Evolutionary conservation across 2,888 invertebrate species (phyloP).

Genomic region (Tuberolachnus salignus): DNA sequence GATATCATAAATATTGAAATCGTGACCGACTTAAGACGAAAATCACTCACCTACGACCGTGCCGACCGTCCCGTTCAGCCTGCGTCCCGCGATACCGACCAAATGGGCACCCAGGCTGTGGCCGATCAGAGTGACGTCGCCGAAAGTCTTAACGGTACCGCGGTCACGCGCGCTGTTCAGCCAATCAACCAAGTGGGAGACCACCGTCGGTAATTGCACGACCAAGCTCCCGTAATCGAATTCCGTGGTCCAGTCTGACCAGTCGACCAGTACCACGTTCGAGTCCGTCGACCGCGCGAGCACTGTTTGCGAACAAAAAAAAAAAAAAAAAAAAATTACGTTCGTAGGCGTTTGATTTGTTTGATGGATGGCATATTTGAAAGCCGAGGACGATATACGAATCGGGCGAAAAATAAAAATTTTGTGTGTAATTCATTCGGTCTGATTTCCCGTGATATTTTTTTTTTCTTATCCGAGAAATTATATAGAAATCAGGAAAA

Average conservation of each 20-base stretch:
- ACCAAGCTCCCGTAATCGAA: slow-evolving; percentile 25
- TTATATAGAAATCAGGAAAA: too few relatives aligned
- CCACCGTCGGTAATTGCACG: slow-evolving; percentile 13
- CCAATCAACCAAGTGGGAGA: slow-evolving; percentile 21
- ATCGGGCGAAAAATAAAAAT: too few relatives aligned
- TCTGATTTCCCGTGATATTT: too few relatives aligned
- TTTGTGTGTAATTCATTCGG: too few relatives aligned
- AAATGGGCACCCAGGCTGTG: slow-evolving; percentile 57
- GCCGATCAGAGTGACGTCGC: slow-evolving; percentile 46
- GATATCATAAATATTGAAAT: background rate
- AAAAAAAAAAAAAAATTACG: too few relatives aligned
- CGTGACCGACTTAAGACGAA: background rate
- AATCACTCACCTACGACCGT: slow-evolving; percentile 24
- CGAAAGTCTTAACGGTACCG: slow-evolving; percentile 5
- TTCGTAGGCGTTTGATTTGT: background rate
- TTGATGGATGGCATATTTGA: background rate
- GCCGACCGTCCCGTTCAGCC: slow-evolving; percentile 25
- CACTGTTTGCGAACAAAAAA: slow-evolving; percentile 2
- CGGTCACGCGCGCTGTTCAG: slow-evolving; percentile 9
- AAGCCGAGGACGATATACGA: too few relatives aligned
- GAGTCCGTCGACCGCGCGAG: background rate
- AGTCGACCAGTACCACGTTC: slow-evolving; percentile 55
- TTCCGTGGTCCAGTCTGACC: slow-evolving; percentile 39
- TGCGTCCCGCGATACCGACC: slow-evolving; percentile 49
- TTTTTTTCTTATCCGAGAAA: too few relatives aligned